phyloP scores from a whole-genome alignment of 2,113 vertebrate species.

The Lepidothrix coronata region DNA sequence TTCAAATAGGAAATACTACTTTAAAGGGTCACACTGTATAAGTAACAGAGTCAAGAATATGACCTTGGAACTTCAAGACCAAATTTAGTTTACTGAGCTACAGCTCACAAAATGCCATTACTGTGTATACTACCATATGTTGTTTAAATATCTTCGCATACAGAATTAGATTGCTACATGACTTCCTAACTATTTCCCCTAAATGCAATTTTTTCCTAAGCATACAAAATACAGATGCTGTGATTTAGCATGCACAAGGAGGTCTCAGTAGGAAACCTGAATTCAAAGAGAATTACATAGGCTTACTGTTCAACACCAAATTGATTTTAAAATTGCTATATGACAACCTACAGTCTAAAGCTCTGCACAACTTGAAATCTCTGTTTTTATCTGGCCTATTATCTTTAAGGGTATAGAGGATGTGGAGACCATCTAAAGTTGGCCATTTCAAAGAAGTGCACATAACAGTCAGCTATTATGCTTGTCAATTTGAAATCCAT shows the following conservation, averaged over 20 bases:
- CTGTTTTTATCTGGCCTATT: neutral
- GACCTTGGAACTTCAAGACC: neutral
- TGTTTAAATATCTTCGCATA: neutral
- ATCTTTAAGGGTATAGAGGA: neutral
- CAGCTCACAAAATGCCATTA: neutral
- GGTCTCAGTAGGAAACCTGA: neutral
- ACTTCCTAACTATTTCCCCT: neutral
- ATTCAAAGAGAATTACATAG: neutral
- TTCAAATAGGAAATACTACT: neutral
- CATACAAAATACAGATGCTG: neutral
- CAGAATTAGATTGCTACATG: neutral
- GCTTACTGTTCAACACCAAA: conserved; percentile 8
- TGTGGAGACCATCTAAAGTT: conserved; percentile 4
- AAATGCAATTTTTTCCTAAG: neutral
- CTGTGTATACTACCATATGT: neutral
- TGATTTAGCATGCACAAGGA: neutral
- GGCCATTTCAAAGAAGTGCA: neutral
- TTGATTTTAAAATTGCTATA: conserved; percentile 43
- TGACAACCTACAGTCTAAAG: neutral
- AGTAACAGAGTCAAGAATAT: neutral
- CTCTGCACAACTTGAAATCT: neutral
- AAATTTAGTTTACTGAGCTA: neutral
- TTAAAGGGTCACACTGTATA: neutral
- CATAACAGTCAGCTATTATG: neutral
- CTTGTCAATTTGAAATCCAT: conserved; percentile 32